Evolutionary conservation across 2,888 invertebrate genomes (phyloP).

Genomic region (Callyntrura guangdongensis): DNA sequence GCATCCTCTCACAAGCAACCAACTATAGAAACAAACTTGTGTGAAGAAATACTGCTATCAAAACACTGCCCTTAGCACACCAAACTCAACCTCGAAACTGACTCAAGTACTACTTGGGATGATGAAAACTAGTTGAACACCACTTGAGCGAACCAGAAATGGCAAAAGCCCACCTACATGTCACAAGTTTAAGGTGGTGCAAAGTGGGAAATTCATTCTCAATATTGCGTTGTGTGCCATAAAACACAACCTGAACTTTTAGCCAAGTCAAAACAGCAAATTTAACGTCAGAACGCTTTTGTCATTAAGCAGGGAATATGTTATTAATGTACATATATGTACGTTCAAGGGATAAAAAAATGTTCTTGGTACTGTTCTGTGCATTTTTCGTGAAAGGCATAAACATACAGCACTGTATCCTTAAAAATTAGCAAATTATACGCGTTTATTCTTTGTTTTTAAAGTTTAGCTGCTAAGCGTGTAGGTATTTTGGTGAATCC

Average conservation of each 20-base stretch:
- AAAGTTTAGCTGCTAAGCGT: not conserved
- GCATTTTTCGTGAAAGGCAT: not conserved
- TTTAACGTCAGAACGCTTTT: not conserved
- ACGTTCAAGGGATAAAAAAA: not conserved
- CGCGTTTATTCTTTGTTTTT: slow-evolving; percentile 15
- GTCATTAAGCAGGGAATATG: not conserved
- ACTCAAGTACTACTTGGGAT: slow-evolving; percentile 9
- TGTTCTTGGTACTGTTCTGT: not conserved
- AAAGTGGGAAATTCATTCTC: slow-evolving; percentile 15
- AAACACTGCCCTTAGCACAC: not conserved
- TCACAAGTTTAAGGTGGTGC: not conserved
- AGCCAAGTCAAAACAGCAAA: slow-evolving; percentile 1
- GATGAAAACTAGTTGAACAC: slow-evolving; percentile 52
- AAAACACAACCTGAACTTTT: slow-evolving; percentile 24
- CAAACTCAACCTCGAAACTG: slow-evolving; percentile 38
- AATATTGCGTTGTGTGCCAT: not conserved
- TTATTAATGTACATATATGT: not conserved
- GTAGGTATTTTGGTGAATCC: slow-evolving; percentile 11
- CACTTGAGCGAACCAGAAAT: slow-evolving; percentile 40
- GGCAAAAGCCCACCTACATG: slow-evolving; percentile 50
- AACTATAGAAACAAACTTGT: too few species aligned
- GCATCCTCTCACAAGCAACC: not conserved
- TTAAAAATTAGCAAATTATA: slow-evolving; percentile 48
- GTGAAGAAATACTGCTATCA: not conserved
- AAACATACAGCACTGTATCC: slow-evolving; percentile 46